Evolutionary conservation across 2,797 vertebrate species (phyloP), one percentile per base, ranked within the genome.

Genomic region (Moxostoma hubbsi): DNA sequence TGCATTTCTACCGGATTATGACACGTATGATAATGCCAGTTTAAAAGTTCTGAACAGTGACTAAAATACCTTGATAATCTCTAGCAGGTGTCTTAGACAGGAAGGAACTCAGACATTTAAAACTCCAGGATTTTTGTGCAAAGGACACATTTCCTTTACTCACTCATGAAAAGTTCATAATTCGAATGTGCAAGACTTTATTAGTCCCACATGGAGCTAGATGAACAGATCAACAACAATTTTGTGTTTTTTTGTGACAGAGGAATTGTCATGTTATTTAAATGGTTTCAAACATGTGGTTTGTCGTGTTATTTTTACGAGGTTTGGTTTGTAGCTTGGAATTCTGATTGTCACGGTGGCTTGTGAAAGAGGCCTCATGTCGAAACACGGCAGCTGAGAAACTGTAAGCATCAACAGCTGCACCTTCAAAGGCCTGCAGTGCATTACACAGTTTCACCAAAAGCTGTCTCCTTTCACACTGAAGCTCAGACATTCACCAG

Each of bases 331-430:
- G 87, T 91, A 88, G 84, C 87, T 91, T 89, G 88, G 89, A 92
- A 91, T 91, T 90, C 84, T 81, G 85, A 90, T 90, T 91, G 90
- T 92, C 89, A 91, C 85, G 87, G 85, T 91, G 83, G 77, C 84
- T 79, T 84, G 86, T 90, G 84, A 89, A 90, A 79, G 63, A 57
- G 79, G 64, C 83, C 83, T 83, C 79, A 83, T 86, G 77, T 91
- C 87, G 89, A 74, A 88, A 85, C 79, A 83, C 86, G 89, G 59
- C 73, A 88, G 87, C 87, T 89, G 87, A 87, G 86, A 86, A 90
- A 87, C 82, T 79, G 79, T 90, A 91, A 93, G 87, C 87, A 84
- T 86, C 90, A 91, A 89, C 92, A 92, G 90, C 91, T 92, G 91
- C 88, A 77, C 86, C 90, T 90, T 93, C 88, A 93, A 92, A 93